Evolutionary conservation across 2,113 vertebrate genomes (phyloP).

Genomic region (Prochilodus magdalenae): DNA sequence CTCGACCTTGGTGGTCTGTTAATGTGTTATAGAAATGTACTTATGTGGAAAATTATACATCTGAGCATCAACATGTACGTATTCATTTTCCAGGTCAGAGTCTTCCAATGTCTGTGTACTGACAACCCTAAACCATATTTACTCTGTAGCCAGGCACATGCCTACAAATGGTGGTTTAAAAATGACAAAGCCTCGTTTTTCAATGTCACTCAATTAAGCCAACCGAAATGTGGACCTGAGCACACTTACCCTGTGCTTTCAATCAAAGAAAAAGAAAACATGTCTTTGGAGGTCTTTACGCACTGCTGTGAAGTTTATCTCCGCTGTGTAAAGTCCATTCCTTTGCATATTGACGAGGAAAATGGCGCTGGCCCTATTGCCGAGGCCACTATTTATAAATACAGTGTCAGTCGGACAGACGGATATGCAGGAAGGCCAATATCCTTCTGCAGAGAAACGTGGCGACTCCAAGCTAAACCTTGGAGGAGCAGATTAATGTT

Average conservation of each 20-base stretch:
- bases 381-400: slow-evolving; percentile 39
- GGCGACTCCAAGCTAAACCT: slow-evolving; percentile 71
- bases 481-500: slow-evolving; percentile 66
- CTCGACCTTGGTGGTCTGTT: too few species aligned
- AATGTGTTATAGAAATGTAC: too few species aligned
- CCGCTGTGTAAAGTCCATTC: not conserved
- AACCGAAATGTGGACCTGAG: slow-evolving; percentile 21
- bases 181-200: not conserved
- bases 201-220: slow-evolving; percentile 6
- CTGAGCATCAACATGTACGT: too few species aligned
- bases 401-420: slow-evolving; percentile 41
- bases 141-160: not conserved
- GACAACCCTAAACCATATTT: not conserved
- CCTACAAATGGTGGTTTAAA: slow-evolving; percentile 5
- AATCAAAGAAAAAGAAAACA: slow-evolving; percentile 36
- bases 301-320: slow-evolving; percentile 18
- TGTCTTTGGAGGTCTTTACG: not conserved
- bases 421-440: slow-evolving; percentile 12
- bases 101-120: not conserved
- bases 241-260: slow-evolving; percentile 4
- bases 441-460: slow-evolving; percentile 36
- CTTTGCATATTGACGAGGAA: slow-evolving; percentile 24
- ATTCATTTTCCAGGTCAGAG: not conserved
- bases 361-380: slow-evolving; percentile 22
- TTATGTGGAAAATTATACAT: not conserved